Base-by-base conservation (phyloP, 2,888 invertebrate genomes). In the Cancer borealis region DNA sequence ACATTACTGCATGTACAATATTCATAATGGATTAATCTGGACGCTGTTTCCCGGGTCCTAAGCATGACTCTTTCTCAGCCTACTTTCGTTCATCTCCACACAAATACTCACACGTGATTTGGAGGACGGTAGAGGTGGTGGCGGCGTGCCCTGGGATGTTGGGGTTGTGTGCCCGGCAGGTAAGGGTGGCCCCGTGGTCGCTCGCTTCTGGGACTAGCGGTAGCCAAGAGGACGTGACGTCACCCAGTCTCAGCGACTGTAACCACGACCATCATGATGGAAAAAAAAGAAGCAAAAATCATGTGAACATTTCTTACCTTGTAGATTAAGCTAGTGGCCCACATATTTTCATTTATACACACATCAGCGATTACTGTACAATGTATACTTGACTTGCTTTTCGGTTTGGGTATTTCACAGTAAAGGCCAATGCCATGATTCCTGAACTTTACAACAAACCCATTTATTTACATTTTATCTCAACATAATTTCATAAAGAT, bases 181-280 rank as follows among this genome's bases (percentile, higher is more conserved):
- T 92, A 21, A 95, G 66, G n/a, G 93, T 94, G 30, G 95, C 91
- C 0, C 94, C 94, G 93, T 95, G 95, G 94, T 95, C 95, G 6
- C 54, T 66, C 6, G 93, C 94, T 17, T 92, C 89, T 8, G 95
- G 95, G 21, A 87, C 88, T 39, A 95, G 49, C 10, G 87, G 60
- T 54, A 95, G 30, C 87, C 93, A 92, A 6, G 95, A 95, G 79
- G 97, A 97, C 88, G 98, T 98, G 96, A 93, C 93, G 60, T 92
- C 92, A n/a, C 90, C 93, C 26, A 93, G 66, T n/a, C 84, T 30
- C 89, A 90, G 46, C 4, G 93, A 90, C 93, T 93, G 93, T 93
- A 17, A n/a, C 0, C 73, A 79, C 73, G n/a, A 26, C 73, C 26
- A 79, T n/a, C 26, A 73, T n/a, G 21, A 73, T 4, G 21, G n/a